Evolutionary conservation across 2,113 vertebrate genomes (phyloP).

Genomic region (Tetrax tetrax): DNA sequence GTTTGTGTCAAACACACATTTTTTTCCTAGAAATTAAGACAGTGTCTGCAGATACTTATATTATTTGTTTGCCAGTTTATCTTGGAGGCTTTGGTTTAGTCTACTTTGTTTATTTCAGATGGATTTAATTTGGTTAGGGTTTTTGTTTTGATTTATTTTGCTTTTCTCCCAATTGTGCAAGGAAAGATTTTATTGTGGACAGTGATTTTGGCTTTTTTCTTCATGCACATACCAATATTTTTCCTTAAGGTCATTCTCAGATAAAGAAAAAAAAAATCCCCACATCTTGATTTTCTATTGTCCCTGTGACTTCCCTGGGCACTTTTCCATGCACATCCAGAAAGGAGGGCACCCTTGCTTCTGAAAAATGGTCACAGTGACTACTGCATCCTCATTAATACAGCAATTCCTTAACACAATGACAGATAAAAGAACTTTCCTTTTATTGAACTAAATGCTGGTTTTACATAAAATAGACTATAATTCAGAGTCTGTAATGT

Average conservation of each 20-base stretch:
- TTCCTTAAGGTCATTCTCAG: neutral
- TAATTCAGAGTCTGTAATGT: slow-evolving; percentile 79
- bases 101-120: neutral
- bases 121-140: neutral
- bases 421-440: slow-evolving; percentile 75
- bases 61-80: neutral
- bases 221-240: neutral
- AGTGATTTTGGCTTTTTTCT: neutral
- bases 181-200: neutral
- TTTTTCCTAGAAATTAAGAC: neutral
- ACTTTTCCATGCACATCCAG: neutral
- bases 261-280: neutral
- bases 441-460: slow-evolving; percentile 75
- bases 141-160: neutral
- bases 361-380: slow-evolving; percentile 46
- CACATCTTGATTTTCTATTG: slow-evolving; percentile 7
- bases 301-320: slow-evolving; percentile 6
- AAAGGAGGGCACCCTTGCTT: neutral
- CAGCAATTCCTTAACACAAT: slow-evolving; percentile 70
- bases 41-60: neutral
- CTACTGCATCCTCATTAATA: slow-evolving; percentile 59
- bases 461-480: slow-evolving; percentile 79
- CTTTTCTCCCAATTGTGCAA: neutral
- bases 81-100: neutral
- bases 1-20: neutral